Conservation (phyloP, 2,888 invertebrate genomes). For the Scelioninae gen. 1 region DNA sequence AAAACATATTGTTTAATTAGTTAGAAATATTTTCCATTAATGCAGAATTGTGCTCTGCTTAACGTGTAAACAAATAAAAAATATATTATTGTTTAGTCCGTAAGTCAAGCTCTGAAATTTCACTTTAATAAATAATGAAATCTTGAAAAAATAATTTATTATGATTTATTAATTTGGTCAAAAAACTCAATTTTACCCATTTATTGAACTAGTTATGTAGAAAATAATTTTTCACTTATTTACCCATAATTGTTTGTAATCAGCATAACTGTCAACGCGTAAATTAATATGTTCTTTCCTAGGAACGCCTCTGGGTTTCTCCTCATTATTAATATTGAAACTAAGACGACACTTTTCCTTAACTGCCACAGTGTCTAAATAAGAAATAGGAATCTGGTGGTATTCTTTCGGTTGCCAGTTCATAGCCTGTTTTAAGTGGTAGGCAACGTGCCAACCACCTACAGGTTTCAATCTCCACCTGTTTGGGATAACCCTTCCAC, state of each 20-base stretch:
- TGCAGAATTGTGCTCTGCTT: too few relatives aligned
- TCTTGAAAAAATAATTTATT: too few relatives aligned
- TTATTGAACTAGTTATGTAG: too few relatives aligned
- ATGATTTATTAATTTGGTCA: too few relatives aligned
- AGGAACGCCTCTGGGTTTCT: slow-evolving; percentile 74
- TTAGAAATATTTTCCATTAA: too few relatives aligned
- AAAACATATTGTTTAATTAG: too few relatives aligned
- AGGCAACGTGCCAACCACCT: slow-evolving; percentile 84
- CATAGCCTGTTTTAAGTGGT: slow-evolving; percentile 83
- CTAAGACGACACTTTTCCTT: slow-evolving; percentile 83
- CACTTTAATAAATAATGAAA: too few relatives aligned
- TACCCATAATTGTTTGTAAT: slow-evolving; percentile 82
- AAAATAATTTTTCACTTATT: neutral
- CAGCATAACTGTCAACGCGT: slow-evolving; percentile 80
- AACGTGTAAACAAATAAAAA: too few relatives aligned
- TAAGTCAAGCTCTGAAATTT: too few relatives aligned
- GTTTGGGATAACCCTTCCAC: too few relatives aligned
- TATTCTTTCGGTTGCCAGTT: slow-evolving; percentile 83
- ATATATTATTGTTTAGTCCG: too few relatives aligned
- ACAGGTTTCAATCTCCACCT: slow-evolving; percentile 82
- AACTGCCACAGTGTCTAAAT: slow-evolving; percentile 82
- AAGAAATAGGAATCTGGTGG: slow-evolving; percentile 83
- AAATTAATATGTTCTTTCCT: slow-evolving; percentile 81
- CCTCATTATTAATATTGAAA: slow-evolving; percentile 82
- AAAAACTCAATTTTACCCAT: too few relatives aligned